Evolutionary conservation across 2,113 vertebrate genomes (phyloP), one percentile per base, ranked within the genome.

Genomic region (Meleagris gallopavo): DNA sequence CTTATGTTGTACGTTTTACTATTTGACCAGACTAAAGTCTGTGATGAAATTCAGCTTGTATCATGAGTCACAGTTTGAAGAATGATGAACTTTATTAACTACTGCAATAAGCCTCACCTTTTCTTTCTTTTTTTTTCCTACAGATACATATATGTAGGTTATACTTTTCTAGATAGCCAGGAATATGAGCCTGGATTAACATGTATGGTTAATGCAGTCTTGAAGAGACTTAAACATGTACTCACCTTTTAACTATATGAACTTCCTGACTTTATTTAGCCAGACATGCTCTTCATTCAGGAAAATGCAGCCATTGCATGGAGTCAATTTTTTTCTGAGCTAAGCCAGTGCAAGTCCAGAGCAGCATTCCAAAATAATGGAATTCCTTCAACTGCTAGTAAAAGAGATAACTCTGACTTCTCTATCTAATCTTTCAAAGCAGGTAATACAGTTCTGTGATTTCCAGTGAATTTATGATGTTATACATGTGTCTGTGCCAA

Each of bases 41-140:
- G 14, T 81, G 88, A 93, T 96, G 94, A 93, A 95, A 75, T 48
- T 79, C 83, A 73, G n/a, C 76, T 94, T 94, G 82, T 57, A 84
- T 25, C 24, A 32, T 96, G 82, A 95, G 62, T 94, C 79, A 82
- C 40, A 67, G 81, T 95, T 96, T 83, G 73, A 90, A 85, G 54
- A 74, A 86, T 0, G 1, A 43, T 79, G 64, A 95, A 76, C 20
- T 93, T 89, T 69, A 92, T 32, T 76, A 86, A 88, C 40, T 17
- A 32, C 21, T 1, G 3, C 25, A 81, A 65, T 76, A 67, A 81
- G 2, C 41, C 36, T 76, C 10, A 9, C 36, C 64, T 9, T 24
- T 25, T 73, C 55, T 67, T 14, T 52, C 14, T 27, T 52, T 14
- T 25, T 25, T 27, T 52, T 52, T 29, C 43, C 20, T 24, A 21